Evolutionary conservation across 2,888 invertebrate genomes (phyloP), one percentile per base, ranked within the genome.

Genomic region (Hydriomena furcata): DNA sequence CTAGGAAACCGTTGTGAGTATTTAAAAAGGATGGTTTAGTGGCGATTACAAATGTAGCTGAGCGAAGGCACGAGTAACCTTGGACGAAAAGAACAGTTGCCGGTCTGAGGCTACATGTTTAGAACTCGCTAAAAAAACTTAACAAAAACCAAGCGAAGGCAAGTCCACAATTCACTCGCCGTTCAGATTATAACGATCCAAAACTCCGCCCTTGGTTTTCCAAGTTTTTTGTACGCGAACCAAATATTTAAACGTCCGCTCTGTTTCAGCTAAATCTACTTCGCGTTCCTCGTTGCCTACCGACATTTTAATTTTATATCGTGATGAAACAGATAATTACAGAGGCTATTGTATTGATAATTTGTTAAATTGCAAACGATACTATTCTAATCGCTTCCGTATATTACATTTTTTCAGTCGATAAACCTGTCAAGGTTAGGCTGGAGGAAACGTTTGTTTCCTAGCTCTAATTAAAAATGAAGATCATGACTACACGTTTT

Each of bases 51-150:
- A 55, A 47, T 58, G 56, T 62, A 47, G 27, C 50, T 35, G 24
- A 52, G 58, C 57, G 41, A 52, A 53, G 53, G 56, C 58, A 52
- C 56, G 44, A 73, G 70, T 77, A 83, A 82, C 87, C 87, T 87
- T 87, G 88, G 74, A 69, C 65, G 74, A 79, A 79, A 71, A 74
- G 78, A 84, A 82, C 81, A 78, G 82, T 81, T 73, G 78, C 72
- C 68, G 68, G 68, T 63, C 71, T 65, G 76, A 74, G 57, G 47
- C 53, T 79, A 78, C 74, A 73, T 72, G 76, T 66, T 66, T 62
- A 62, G 61, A 59, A 67, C 73, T 56, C 56, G 61, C 65, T 68
- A 43, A 85, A 86, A 87, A 82, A 85, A 80, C 61, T 58, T 60
- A 71, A 72, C 82, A 87, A 86, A 86, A 86, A 86, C 73, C 61